Evolutionary conservation across 2,888 invertebrate species (phyloP).

Genomic region (Petrolisthes manimaculis): DNA sequence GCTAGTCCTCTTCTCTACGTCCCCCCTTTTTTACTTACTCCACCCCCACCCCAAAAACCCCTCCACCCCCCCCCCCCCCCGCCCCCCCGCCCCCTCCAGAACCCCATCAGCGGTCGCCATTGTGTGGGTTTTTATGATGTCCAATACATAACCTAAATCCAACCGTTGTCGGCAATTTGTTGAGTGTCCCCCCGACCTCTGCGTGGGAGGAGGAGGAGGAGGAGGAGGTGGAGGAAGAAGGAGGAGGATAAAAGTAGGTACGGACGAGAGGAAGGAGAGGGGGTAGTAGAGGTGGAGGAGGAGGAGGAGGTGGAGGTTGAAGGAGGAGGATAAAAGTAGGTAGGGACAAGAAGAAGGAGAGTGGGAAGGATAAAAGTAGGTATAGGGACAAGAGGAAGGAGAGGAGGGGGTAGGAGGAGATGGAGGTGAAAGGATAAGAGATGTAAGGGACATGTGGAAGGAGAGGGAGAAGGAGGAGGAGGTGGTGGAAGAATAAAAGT

Average conservation of each 20-base stretch:
- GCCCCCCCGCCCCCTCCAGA: neutral
- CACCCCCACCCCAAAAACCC: neutral
- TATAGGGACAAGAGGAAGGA: too few species aligned
- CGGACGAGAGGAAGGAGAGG: neutral
- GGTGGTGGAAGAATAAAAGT: too few species aligned
- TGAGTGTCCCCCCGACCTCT: neutral
- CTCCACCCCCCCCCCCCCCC: neutral
- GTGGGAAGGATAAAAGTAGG: too few species aligned
- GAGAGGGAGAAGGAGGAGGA: too few species aligned
- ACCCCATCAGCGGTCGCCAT: neutral
- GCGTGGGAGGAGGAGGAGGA: neutral
- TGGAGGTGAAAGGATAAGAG: too few species aligned
- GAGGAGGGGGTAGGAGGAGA: too few species aligned
- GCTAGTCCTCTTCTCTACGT: neutral
- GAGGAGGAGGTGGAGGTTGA: too few species aligned
- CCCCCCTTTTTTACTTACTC: neutral
- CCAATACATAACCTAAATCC: slow-evolving; percentile 15
- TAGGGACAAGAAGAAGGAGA: neutral
- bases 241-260: neutral
- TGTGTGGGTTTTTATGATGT: slow-evolving; percentile 18
- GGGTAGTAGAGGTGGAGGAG: neutral
- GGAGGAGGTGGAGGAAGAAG: neutral
- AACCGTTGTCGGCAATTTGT: slow-evolving; percentile 13
- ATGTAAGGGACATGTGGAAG: too few species aligned
- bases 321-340: too few species aligned